These are phyloP conservation scores for Diuraphis noxia DNA, from an alignment of 1,140 invertebrate species.

Conservation along the genomic window DNA sequence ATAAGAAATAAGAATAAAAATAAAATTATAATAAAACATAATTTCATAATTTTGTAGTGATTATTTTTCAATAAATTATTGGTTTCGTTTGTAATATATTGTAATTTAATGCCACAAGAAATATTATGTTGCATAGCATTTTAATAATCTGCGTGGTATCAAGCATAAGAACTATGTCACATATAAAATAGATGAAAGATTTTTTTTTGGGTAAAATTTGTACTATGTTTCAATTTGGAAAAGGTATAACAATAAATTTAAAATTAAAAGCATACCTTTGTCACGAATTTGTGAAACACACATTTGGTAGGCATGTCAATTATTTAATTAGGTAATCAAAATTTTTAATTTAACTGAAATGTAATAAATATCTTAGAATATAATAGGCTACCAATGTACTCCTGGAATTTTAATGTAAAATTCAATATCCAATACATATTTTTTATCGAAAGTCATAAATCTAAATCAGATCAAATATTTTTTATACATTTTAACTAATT, in stretches of 20 bases:
- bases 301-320: background rate
- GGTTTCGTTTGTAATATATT: background rate
- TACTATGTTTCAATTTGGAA: slow-evolving; percentile 3
- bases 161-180: background rate
- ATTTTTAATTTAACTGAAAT: background rate
- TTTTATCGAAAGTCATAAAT: slow-evolving; percentile 17
- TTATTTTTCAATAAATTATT: background rate
- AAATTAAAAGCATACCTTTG: slow-evolving; percentile 15
- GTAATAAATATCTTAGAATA: slow-evolving; percentile 19
- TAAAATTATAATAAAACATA: background rate
- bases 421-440: background rate
- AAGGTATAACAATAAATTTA: background rate
- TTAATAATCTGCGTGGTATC: background rate
- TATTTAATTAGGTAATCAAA: background rate
- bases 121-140: background rate
- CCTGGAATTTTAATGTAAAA: slow-evolving; percentile 5
- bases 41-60: background rate
- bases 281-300: background rate
- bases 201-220: background rate
- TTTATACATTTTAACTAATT: background rate
- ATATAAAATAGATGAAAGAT: background rate
- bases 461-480: background rate
- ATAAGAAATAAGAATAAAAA: background rate
- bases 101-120: background rate
- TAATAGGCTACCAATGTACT: background rate